Conservation (phyloP, 2,888 invertebrate genomes). For the Antheraea yamamai region DNA sequence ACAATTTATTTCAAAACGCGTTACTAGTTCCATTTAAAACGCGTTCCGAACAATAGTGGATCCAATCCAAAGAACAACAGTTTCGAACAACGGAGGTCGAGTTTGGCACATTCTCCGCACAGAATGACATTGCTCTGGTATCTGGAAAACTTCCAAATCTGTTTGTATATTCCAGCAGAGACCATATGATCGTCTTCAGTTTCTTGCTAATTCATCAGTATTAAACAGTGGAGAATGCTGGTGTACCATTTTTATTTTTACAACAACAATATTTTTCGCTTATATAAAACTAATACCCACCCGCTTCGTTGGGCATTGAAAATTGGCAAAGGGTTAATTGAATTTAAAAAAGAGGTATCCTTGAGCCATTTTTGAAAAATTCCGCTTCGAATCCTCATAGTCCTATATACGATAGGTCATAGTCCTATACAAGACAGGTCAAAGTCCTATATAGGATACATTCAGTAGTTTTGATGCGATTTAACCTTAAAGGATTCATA, state of each 20-base stretch:
- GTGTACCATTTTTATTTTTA: neutral
- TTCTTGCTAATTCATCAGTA: slow-evolving; percentile 17
- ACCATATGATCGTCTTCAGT: neutral
- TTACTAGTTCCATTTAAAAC: neutral
- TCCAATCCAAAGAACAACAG: neutral
- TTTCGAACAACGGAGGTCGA: slow-evolving; percentile 2
- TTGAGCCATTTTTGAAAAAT: no score
- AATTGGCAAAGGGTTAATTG: no score
- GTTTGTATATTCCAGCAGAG: slow-evolving; percentile 4
- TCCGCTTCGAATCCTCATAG: no score
- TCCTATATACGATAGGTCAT: no score
- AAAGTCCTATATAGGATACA: no score
- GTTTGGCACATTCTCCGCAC: slow-evolving; percentile 19
- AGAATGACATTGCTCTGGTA: slow-evolving; percentile 19
- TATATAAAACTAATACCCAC: no score
- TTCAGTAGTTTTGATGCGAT: no score
- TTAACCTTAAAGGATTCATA: no score
- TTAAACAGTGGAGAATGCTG: neutral
- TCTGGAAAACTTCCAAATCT: slow-evolving; percentile 19
- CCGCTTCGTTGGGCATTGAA: no score
- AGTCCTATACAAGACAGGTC: no score
- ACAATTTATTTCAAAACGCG: neutral
- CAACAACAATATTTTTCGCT: no score
- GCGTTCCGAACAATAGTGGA: neutral
- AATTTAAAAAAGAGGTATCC: no score